phyloP scores from a whole-genome alignment of 2,797 vertebrate species.

The Graptemys geographica region DNA sequence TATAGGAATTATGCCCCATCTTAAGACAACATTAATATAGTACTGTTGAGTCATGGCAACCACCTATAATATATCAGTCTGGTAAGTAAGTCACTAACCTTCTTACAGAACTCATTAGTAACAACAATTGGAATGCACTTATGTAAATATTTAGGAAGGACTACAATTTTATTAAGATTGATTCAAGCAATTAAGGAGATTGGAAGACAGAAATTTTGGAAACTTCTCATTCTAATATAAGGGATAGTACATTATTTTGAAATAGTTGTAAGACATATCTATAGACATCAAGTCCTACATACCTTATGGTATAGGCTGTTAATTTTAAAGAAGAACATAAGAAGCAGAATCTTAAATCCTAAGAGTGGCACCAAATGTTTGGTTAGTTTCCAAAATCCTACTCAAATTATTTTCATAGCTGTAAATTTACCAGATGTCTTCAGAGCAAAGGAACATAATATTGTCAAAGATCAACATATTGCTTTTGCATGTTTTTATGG shows the following conservation, averaged over 20 bases:
- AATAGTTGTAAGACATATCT: neutral
- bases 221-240: neutral
- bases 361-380: neutral
- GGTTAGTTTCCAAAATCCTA: neutral
- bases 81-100: conserved; percentile 68
- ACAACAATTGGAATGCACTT: conserved; percentile 30
- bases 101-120: conserved; percentile 54
- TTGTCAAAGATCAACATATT: neutral
- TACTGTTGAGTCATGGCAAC: neutral
- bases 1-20: neutral
- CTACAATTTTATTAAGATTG: conserved; percentile 6
- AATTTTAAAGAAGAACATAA: neutral
- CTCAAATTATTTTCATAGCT: neutral
- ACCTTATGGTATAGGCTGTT: neutral
- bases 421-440: neutral
- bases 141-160: conserved; percentile 65
- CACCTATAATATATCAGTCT: neutral
- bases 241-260: neutral
- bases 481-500: neutral
- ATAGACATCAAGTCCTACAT: neutral
- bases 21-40: neutral
- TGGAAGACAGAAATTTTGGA: neutral
- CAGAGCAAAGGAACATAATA: neutral
- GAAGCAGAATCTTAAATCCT: neutral
- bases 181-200: conserved; percentile 37